Conservation (phyloP, 1,140 invertebrate species). For the Oryctes rhinoceros region DNA sequence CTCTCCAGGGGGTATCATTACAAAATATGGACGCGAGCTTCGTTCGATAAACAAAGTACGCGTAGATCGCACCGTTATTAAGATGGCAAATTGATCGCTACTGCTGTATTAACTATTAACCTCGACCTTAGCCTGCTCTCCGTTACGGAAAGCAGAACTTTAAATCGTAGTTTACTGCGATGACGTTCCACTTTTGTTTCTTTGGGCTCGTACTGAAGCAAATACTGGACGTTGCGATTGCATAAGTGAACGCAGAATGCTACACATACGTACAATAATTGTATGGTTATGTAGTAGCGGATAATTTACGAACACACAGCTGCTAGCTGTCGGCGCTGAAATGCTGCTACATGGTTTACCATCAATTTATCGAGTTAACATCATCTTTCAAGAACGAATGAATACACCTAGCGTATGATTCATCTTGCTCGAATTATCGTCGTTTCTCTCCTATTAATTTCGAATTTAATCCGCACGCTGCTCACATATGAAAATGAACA, state of each 20-base stretch:
- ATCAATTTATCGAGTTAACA: conserved; percentile 18
- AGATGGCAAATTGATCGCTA: conserved; percentile 1
- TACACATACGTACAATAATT: neutral
- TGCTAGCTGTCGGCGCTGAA: neutral
- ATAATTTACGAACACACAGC: neutral
- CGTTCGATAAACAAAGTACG: neutral
- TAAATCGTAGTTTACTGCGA: conserved; percentile 6
- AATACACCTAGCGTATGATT: conserved; percentile 8
- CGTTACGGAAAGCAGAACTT: neutral
- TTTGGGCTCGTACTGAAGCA: neutral
- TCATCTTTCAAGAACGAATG: conserved; percentile 3
- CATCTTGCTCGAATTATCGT: neutral
- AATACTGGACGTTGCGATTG: neutral
- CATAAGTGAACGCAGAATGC: conserved; percentile 12
- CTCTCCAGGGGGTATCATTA: neutral
- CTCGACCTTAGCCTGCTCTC: neutral
- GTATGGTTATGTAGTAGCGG: neutral
- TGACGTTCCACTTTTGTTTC: conserved; percentile 13
- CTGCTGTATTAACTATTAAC: neutral
- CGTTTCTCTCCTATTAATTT: neutral
- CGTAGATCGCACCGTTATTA: neutral
- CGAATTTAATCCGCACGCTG: neutral
- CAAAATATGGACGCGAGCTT: neutral
- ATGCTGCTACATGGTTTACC: neutral
- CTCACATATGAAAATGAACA: no score